These are phyloP conservation scores for Acleris sparsana DNA, from an alignment of 2,888 invertebrate species.

Conservation along the genomic window DNA sequence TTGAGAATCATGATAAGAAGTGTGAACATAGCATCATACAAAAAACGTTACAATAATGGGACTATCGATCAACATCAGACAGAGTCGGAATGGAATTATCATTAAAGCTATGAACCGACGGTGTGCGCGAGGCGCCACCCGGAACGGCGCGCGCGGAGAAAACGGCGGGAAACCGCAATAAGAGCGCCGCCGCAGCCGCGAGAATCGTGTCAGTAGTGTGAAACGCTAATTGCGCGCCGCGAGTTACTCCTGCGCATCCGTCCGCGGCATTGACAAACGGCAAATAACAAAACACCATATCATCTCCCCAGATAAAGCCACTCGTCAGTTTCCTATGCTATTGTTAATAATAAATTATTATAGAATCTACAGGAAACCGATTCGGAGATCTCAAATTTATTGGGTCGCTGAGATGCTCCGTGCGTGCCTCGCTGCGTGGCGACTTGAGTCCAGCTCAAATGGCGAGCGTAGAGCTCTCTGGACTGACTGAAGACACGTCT, in stretches of 20 bases:
- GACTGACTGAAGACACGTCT: conserved; percentile 63
- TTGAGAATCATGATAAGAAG: conserved; percentile 1
- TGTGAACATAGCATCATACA: neutral
- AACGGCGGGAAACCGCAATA: conserved; percentile 82
- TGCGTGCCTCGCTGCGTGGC: conserved; percentile 73
- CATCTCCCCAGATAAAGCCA: conserved; percentile 75
- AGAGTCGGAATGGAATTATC: conserved; percentile 59
- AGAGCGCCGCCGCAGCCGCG: conserved; percentile 63
- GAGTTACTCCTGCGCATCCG: conserved; percentile 61
- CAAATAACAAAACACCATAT: conserved; percentile 56
- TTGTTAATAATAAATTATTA: conserved; percentile 82
- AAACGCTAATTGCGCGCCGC: conserved; percentile 77
- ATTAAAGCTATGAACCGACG: conserved; percentile 69
- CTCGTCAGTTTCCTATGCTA: conserved; percentile 76
- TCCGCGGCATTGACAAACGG: conserved; percentile 64
- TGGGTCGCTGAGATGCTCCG: conserved; percentile 74
- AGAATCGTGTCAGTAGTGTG: conserved; percentile 84
- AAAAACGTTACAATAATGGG: neutral
- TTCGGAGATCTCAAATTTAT: conserved; percentile 80
- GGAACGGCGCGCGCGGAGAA: conserved; percentile 80
- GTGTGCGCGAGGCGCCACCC: conserved; percentile 72
- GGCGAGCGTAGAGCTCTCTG: conserved; percentile 72
- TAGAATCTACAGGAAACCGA: conserved; percentile 83
- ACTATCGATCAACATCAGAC: conserved; percentile 36
- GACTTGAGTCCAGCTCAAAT: conserved; percentile 82